Evolutionary conservation across 2,888 invertebrate genomes (phyloP), one percentile per base, ranked within the genome.

Genomic region (Nasonovia ribisnigri): DNA sequence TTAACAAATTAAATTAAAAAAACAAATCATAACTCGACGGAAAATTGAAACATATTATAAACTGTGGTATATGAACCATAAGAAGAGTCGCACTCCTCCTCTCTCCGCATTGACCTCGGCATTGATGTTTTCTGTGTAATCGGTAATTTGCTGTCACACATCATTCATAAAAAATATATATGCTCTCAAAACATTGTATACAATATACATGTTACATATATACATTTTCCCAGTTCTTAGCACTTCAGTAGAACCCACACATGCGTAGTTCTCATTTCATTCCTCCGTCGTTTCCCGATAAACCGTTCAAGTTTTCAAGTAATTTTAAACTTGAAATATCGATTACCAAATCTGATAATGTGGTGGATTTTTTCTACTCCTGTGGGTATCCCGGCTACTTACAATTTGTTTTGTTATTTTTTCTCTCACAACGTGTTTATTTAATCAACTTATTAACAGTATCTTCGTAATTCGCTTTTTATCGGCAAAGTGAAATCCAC

Each of bases 81-180:
- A 43, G 24, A 84, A n/a, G 67, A 77, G 77, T 89, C 86, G 26
- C 46, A n/a, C 77, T 48, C 46, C 16, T 13, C 42, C 48, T 92
- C 48, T 77, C 36, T 20, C 20, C 77, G 20, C 77, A 77, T 36
- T 77, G 89, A 90, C 93, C 48, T 93, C 90, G 87, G 29, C 36
- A 42, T 51, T 90, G 90, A 86, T 60, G 48, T 90, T 90, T 93
- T 93, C 60, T 60, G 87, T 67, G 48, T 86, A 87, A 93, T 90
- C 93, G 90, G 57, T 87, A n/a, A 89, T 89, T 90, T 90, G 26
- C 36, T 84, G 87, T 84, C 77, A 60, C 48, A 11, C 48, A 90
- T 43, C 87, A 87, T 93, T 93, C 90, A 87, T 51, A 86, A 90
- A 42, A 84, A 48, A 89, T 10, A 51, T 42, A 36, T n/a, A 36